Evolutionary conservation across 1,140 invertebrate species (phyloP).

Genomic region (Drosophila virilis): DNA sequence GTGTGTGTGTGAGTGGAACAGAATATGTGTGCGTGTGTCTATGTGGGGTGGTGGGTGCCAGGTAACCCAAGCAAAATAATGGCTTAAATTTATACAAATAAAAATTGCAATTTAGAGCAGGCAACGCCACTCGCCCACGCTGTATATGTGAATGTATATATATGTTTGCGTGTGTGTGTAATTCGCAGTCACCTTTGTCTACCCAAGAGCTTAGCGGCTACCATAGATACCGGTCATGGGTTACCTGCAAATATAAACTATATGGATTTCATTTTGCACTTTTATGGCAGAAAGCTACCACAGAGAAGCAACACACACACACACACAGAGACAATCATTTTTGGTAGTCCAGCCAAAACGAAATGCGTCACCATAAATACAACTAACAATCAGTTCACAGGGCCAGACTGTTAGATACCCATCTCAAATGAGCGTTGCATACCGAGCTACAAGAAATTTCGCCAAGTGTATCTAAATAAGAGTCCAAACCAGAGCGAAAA

Average conservation of each 20-base stretch:
- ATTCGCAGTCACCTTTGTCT: slow-evolving; percentile 54
- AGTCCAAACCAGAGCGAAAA: too few species aligned
- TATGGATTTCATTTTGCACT: slow-evolving; percentile 75
- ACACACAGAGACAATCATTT: slow-evolving; percentile 24
- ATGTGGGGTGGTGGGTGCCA: slow-evolving; percentile 7
- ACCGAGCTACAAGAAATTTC: too few species aligned
- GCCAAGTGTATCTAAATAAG: too few species aligned
- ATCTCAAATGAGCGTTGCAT: too few species aligned
- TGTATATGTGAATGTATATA: slow-evolving; percentile 16
- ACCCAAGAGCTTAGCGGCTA: slow-evolving; percentile 57
- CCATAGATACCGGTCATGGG: slow-evolving; percentile 56
- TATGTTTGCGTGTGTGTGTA: slow-evolving; percentile 5
- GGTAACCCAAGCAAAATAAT: slow-evolving; percentile 73
- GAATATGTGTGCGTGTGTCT: neutral
- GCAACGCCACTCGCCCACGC: slow-evolving; percentile 11
- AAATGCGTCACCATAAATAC: slow-evolving; percentile 44
- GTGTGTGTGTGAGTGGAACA: neutral
- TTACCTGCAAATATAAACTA: slow-evolving; percentile 66
- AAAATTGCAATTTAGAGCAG: slow-evolving; percentile 77
- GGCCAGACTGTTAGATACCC: neutral
- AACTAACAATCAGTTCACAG: slow-evolving; percentile 1
- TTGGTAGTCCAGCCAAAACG: slow-evolving; percentile 20
- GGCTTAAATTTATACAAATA: slow-evolving; percentile 78
- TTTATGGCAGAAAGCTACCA: slow-evolving; percentile 46
- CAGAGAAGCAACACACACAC: neutral